phyloP scores from a whole-genome alignment of 2,797 vertebrate species.

The Ctenopoma kingsleyae region DNA sequence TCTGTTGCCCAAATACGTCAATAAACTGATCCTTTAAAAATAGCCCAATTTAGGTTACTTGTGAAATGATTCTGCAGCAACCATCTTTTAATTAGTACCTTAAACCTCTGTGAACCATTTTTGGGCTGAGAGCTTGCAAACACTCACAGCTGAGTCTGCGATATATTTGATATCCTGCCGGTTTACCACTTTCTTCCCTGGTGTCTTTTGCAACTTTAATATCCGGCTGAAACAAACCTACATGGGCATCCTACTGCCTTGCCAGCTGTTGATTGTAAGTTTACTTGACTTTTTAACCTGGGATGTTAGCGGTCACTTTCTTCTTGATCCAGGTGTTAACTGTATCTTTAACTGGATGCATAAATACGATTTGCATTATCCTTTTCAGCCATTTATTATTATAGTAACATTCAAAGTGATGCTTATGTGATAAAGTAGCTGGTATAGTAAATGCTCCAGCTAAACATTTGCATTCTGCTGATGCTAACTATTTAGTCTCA shows the following conservation, averaged over 20 bases:
- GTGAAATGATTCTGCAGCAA: too few species aligned
- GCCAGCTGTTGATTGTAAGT: conserved; percentile 28
- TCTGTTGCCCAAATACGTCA: background rate
- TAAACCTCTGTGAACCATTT: too few species aligned
- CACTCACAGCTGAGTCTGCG: background rate
- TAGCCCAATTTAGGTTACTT: background rate
- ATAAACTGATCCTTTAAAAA: background rate
- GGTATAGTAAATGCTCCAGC: background rate
- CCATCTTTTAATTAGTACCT: too few species aligned
- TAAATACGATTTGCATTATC: background rate
- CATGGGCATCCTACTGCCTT: conserved; percentile 16
- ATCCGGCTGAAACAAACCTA: conserved; percentile 4
- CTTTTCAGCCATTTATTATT: background rate
- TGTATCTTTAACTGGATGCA: background rate
- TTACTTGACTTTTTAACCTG: background rate
- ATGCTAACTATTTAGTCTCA: background rate
- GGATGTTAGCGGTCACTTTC: background rate
- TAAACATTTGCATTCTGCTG: background rate
- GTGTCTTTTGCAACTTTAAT: conserved; percentile 4
- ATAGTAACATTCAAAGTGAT: background rate
- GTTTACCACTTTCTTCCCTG: background rate
- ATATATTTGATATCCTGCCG: background rate
- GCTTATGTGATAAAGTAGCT: background rate
- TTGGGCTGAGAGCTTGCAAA: background rate
- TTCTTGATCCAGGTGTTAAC: background rate